Base-by-base conservation (phyloP, 2,888 invertebrate species). In the Litoditis marina region DNA sequence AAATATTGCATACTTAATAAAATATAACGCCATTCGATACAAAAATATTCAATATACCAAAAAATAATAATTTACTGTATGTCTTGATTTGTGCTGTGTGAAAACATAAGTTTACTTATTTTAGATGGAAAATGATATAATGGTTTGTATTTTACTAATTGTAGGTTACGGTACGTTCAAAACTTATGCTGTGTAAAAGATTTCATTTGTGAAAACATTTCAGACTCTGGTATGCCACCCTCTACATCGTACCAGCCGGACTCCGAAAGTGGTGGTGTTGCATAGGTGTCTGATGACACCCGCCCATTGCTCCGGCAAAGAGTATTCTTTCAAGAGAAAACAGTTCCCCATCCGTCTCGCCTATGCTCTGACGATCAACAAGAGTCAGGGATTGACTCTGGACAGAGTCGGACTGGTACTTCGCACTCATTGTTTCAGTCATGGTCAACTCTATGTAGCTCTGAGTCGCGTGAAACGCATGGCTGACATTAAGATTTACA, bases 361-460 rank as follows among this genome's bases (percentile, higher is more conserved):
- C 16, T 83, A 74, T 67, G 78, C 74, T 7, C 73, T 76, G 64
- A 79, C 79, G 1, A 73, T 79, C 13, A 81, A 79, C 52, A 82
- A 83, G 62, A 71, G 80, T 3, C 82, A 82, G 57, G 82, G 83
- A 0, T 80, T 30, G 25, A 75, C 73, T n/a, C 49, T 76, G 2
- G 28, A 57, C 22, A 39, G 44, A 42, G 52, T 69, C 7, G 76
- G 75, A 8, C 50, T 75, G 11, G 19, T 71, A 25, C 50, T 75
- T 3, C 32, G 53, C 31, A 28, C 25, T 0, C 36, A 57, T 22
- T 63, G 66, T 22, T 82, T 81, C 55, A 52, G 77, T 0, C 79
- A 80, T 68, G 77, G 77, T 0, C 81, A 81, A 52, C 63, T 80
- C 7, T 79, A 79, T 62, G 81, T 80, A 0, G 77, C 74, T 1